Conservation (phyloP, 2,113 vertebrate species). For the Suncus etruscus region DNA sequence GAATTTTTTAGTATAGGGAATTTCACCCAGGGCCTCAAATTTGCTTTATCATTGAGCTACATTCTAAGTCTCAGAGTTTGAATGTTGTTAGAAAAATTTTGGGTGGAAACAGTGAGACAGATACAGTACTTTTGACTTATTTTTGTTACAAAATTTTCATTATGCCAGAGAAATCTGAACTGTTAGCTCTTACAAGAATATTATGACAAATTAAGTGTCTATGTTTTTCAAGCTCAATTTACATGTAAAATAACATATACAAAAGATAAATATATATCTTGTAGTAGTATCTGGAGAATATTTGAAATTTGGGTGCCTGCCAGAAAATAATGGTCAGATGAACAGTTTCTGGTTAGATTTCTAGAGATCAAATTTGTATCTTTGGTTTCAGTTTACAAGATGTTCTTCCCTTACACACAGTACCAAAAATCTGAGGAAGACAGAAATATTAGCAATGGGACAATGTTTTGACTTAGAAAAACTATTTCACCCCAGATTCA, state of each 20-base stretch:
- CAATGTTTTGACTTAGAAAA: no score
- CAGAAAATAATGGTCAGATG: background rate
- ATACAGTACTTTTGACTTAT: conserved; percentile 33
- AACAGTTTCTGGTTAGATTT: background rate
- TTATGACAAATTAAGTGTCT: conserved; percentile 6
- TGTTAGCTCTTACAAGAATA: background rate
- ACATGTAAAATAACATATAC: background rate
- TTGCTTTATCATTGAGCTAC: no score
- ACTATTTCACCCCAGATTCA: no score
- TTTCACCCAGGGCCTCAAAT: no score
- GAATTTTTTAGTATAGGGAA: no score
- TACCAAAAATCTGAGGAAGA: no score
- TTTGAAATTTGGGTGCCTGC: background rate
- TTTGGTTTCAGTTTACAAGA: conserved; percentile 16
- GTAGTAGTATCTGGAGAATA: background rate
- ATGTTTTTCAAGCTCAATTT: background rate
- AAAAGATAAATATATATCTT: conserved; percentile 39
- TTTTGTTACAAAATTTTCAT: conserved; percentile 52
- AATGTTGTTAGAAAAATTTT: background rate
- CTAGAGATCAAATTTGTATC: background rate
- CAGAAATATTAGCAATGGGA: no score
- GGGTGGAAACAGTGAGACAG: conserved; percentile 43
- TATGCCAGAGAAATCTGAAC: background rate
- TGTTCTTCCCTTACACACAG: background rate
- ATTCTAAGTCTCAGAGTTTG: background rate